Percentiles rank a stretch among this genome's conserved stretches.
These are phyloP conservation scores for Aporophyla lueneburgensis DNA, from an alignment of 2,888 invertebrate species.

Conservation along the genomic window DNA sequence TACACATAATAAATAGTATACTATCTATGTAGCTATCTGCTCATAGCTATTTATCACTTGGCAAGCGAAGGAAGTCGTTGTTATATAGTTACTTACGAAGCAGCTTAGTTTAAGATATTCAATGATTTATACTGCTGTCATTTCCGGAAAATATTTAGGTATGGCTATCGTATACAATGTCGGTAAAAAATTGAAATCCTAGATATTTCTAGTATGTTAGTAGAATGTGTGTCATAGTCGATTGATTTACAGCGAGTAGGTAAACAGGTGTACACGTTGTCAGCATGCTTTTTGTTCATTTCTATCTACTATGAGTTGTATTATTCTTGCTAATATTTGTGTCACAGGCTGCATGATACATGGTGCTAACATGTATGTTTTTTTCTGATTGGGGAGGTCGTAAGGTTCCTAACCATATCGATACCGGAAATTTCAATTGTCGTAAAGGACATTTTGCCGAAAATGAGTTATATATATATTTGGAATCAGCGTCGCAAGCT, in stretches of 20 bases:
- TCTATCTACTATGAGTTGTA: not conserved
- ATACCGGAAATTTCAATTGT: no score
- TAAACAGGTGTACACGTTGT: conserved; percentile 7
- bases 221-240: not conserved
- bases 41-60: not conserved
- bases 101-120: not conserved
- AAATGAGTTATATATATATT: no score
- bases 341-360: conserved; percentile 6
- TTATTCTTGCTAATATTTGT: conserved; percentile 8
- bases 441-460: no score
- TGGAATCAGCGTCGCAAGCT: no score
- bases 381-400: not conserved
- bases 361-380: not conserved
- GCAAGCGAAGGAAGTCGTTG: not conserved
- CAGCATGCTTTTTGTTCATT: not conserved
- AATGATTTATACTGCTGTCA: not conserved
- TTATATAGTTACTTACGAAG: not conserved
- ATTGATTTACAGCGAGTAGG: not conserved
- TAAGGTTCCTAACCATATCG: not conserved
- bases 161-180: not conserved
- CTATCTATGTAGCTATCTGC: no score
- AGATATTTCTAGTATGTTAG: conserved; percentile 8
- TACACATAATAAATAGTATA: no score
- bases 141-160: not conserved
- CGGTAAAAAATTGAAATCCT: not conserved